Evolutionary conservation across 2,797 vertebrate genomes (phyloP).

Genomic region (Synanceia verrucosa): DNA sequence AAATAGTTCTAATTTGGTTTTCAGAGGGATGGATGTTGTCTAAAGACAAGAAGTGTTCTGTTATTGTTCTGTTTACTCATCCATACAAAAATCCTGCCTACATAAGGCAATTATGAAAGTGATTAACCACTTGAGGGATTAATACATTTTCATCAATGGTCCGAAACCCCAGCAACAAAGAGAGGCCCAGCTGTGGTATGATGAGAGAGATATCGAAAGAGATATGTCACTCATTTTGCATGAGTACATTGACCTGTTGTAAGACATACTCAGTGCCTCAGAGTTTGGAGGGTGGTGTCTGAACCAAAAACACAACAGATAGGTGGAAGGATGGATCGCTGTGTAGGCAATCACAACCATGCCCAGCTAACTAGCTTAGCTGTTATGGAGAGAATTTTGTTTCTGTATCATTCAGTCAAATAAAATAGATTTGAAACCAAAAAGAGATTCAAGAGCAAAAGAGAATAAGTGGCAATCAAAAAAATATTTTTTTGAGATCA

Average conservation of each 20-base stretch:
- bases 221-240: constrained; percentile 40
- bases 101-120: constrained; percentile 12
- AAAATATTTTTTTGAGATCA: too few species aligned
- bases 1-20: too few species aligned
- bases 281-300: neutral
- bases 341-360: too few species aligned
- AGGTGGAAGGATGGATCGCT: neutral
- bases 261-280: neutral
- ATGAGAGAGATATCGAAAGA: neutral
- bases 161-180: constrained; percentile 6
- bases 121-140: constrained; percentile 1
- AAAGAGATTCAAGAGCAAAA: too few species aligned
- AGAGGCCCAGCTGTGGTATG: neutral
- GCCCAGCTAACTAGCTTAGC: neutral
- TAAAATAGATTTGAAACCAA: too few species aligned
- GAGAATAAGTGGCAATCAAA: too few species aligned
- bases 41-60: constrained; percentile 1
- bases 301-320: neutral
- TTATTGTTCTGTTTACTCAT: neutral
- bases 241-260: neutral
- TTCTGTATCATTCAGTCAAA: too few species aligned
- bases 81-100: constrained; percentile 3
- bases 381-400: too few species aligned
- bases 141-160: constrained; percentile 5
- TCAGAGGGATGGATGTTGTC: constrained; percentile 22